phyloP scores from a whole-genome alignment of 2,888 invertebrate species.

The Noctua comes region DNA sequence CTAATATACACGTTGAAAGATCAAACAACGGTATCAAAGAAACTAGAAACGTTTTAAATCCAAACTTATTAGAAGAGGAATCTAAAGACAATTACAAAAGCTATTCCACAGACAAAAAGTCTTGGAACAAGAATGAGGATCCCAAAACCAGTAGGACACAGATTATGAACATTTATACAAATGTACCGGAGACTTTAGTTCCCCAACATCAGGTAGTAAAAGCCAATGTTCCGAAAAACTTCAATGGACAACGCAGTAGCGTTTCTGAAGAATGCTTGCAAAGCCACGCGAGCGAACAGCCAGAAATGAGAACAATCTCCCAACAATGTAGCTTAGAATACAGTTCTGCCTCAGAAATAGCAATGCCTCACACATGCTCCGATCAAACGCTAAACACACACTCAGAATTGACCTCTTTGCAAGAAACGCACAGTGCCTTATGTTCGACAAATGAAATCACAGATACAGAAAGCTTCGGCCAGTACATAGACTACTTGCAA shows the following conservation, averaged over 20 bases:
- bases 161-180: constrained; percentile 91
- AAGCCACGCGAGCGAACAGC: constrained; percentile 83
- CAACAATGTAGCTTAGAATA: constrained; percentile 93
- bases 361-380: constrained; percentile 88
- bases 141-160: constrained; percentile 80
- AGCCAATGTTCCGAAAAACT: constrained; percentile 78
- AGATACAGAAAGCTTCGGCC: constrained; percentile 88
- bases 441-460: constrained; percentile 89
- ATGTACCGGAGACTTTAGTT: constrained; percentile 91
- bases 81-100: constrained; percentile 90
- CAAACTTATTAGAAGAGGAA: constrained; percentile 92
- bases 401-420: constrained; percentile 87
- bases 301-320: constrained; percentile 92
- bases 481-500: constrained; percentile 87
- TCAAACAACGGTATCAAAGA: constrained; percentile 90
- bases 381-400: constrained; percentile 88
- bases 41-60: constrained; percentile 90
- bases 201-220: constrained; percentile 91
- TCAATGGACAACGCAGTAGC: constrained; percentile 82
- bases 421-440: constrained; percentile 87
- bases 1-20: constrained; percentile 93
- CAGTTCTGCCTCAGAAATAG: constrained; percentile 91
- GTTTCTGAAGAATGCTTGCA: constrained; percentile 87
- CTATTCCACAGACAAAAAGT: constrained; percentile 82
- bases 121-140: constrained; percentile 84